Conservation (phyloP, 2,888 invertebrate genomes). For the Apotomis capreana region DNA sequence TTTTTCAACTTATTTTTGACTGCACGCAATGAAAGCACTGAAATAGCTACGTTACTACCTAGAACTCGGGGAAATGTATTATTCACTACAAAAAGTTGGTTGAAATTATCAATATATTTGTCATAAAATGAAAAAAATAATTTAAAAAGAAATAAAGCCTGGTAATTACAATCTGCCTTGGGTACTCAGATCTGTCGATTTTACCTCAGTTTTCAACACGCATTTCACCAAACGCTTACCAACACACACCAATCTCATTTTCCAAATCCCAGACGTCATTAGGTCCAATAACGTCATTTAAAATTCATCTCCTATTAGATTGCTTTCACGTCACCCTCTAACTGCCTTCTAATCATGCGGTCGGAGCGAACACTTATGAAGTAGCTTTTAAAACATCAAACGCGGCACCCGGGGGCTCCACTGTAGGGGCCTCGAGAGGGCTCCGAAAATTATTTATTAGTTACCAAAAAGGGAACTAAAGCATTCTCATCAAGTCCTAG, state of each 20-base stretch:
- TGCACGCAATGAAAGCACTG: too few relatives aligned
- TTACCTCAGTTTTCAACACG: background rate
- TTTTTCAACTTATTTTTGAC: too few relatives aligned
- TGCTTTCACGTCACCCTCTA: slow-evolving; percentile 49
- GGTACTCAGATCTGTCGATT: too few relatives aligned
- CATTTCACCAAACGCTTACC: slow-evolving; percentile 2
- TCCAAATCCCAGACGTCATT: slow-evolving; percentile 34
- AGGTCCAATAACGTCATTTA: slow-evolving; percentile 55
- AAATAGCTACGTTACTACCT: too few relatives aligned
- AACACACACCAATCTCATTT: slow-evolving; percentile 24
- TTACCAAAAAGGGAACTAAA: slow-evolving; percentile 51
- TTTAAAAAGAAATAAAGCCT: too few relatives aligned
- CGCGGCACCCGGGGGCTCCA: slow-evolving; percentile 52
- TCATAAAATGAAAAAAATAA: too few relatives aligned
- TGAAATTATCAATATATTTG: too few relatives aligned
- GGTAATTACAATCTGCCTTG: too few relatives aligned
- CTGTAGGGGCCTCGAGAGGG: slow-evolving; percentile 51
- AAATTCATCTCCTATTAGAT: slow-evolving; percentile 56
- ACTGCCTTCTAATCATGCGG: slow-evolving; percentile 73
- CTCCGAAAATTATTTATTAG: slow-evolving; percentile 70
- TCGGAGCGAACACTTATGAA: slow-evolving; percentile 68
- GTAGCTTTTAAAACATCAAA: slow-evolving; percentile 77
- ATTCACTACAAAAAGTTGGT: too few relatives aligned
- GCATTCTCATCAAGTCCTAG: slow-evolving; percentile 33
- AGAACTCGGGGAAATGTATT: too few relatives aligned